Evolutionary conservation across 2,888 invertebrate genomes (phyloP), one percentile per base, ranked within the genome.

Genomic region (Limnephilus rhombicus): DNA sequence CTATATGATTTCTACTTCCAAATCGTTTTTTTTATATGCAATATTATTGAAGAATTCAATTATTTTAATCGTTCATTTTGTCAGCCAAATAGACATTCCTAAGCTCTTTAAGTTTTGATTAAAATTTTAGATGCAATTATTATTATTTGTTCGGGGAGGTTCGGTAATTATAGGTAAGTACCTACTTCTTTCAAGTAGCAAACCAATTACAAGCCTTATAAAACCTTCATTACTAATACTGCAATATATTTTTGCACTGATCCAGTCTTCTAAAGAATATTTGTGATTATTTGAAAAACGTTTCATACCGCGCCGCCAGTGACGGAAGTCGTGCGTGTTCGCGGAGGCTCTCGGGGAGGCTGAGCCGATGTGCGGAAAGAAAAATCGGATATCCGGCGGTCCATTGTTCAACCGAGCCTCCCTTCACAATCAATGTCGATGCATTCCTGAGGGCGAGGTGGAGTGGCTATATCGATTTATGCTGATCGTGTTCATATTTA

Each of bases 251-350:
- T 68, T 2, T 24, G 0, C 68, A 24, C 2, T 18, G 7, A 24
- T 68, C n/a, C 9, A 24, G 5, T 68, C 9, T 68, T 68, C 24
- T 9, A n/a, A 68, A n/a, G 7, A 68, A 68, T 68, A 68, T 68
- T 68, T 24, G 2, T 2, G 68, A 68, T 68, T 68, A n/a, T 68
- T n/a, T 68, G 24, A n/a, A 68, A 68, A 68, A 68, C 68, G n/a
- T 68, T 68, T 68, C 68, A 24, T 24, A 86, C 45, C 15, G 11
- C 13, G 37, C 49, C 49, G 45, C 86, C 86, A 45, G 13, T 86
- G 68, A 24, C 68, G 68, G n/a, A 80, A 87, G 83, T 87, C 92
- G 90, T 87, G 92, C 92, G 92, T 92, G 92, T 90, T 92, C 53
- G 34, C n/a, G 24, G 18, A 45, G 81, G n/a, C 45, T 81, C 31